Evolutionary conservation across 2,797 vertebrate genomes (phyloP), one percentile per base, ranked within the genome.

Genomic region (Pangasius mekongensis): DNA sequence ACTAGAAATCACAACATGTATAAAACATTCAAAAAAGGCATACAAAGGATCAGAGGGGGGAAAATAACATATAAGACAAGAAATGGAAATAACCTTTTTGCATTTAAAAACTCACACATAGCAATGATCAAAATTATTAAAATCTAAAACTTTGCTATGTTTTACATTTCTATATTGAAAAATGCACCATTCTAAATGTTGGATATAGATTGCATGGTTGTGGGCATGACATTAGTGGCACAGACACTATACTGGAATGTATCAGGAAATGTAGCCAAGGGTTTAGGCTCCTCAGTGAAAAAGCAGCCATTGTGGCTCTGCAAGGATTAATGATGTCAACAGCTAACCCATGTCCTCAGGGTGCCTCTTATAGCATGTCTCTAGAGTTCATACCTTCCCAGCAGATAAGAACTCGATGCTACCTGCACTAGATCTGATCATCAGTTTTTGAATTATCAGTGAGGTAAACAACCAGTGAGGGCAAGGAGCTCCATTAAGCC

Each of bases 361-460:
- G 20, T 81, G 77, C 54, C n/a, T 33, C 77, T 36, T 39, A 58
- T 71, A 83, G 54, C 54, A 49, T 73, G 49, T 71, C 66, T 82
- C 52, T 22, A 22, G 18, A 49, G 43, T 62, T 36, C 13, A 27
- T 24, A 47, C 33, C 36, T 5, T 64, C 81, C 24, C 13, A 49
- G 66, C 18, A 43, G 52, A 62, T 56, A 81, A 74, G 9, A 87
- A 71, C 64, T 27, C 18, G 16, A 69, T 33, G 82, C 22, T 5
- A 33, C 76, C 10, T 20, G 49, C 52, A 43, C 18, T 18, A 13
- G 11, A 87, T 87, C 78, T 49, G 22, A 82, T 81, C 27, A 58
- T 47, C 81, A n/a, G 58, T 24, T 64, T 58, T 69, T 52, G 47
- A 80, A 36, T 58, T 58, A 71, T 81, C 66, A 87, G 33, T 82